Base-by-base conservation (phyloP, 2,797 vertebrate genomes). In the Lepilemur ruficaudatus region DNA sequence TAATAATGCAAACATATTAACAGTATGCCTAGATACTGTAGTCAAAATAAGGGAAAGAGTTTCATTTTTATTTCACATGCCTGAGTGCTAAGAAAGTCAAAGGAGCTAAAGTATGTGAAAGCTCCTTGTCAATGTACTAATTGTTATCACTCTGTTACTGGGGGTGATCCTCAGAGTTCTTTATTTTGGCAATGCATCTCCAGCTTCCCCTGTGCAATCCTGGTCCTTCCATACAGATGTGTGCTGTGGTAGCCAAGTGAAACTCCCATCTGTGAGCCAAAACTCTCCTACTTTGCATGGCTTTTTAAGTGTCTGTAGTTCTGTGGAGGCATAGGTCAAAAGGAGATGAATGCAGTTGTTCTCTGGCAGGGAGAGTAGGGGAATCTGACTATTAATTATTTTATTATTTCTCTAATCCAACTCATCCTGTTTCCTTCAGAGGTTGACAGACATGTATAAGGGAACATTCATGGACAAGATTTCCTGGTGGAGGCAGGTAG, bases 1-100 rank as follows among this genome's bases (percentile, higher is more conserved):
- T 89, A 94, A 65, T 94, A 95, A 96, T 75, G 50, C 81, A 76
- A 95, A 92, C 35, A 93, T 70, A 95, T 92, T 73, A 95, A 91
- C 23, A 93, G 65, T 48, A 81, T 57, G 86, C 52, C 63, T 81
- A 96, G 69, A 94, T 65, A 73, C 52, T 46, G 20, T 57, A 82
- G 70, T 95, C 93, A 84, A 94, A 97, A 94, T 86, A 86, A 94
- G 69, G n/a, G 48, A 28, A 63, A 73, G 87, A 50, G n/a, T 57
- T 91, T 90, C 72, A 67, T 95, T 61, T 97, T 94, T 70, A 89
- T 84, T 81, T 95, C 48, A 72, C 10, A 76, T 83, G 94, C 41
- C 13, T 85, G 55, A 32, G 50, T 5, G 63, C 92, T 94, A 57
- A 95, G 91, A 95, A 92, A 82, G 95, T 85, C 67, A 90, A 59